These are phyloP conservation scores for Ascidia mentula DNA, from an alignment of 23 tunicate genomes.

Conservation along the genomic window DNA sequence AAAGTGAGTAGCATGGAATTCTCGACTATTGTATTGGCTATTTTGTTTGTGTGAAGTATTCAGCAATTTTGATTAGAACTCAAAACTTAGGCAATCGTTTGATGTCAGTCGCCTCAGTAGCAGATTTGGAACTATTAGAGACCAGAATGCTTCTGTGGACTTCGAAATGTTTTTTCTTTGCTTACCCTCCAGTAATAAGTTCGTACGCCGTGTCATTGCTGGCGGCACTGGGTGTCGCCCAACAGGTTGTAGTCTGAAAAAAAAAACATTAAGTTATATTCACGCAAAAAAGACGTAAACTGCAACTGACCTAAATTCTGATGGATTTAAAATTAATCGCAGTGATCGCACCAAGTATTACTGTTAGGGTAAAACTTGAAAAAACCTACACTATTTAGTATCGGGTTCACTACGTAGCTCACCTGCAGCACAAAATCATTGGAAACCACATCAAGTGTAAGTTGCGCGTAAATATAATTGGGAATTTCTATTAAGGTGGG, in stretches of 20 bases:
- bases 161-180: background rate
- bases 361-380: no score
- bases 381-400: no score
- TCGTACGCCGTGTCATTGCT: background rate
- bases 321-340: background rate
- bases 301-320: background rate
- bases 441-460: background rate
- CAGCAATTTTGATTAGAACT: no score
- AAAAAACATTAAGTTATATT: background rate
- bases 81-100: no score
- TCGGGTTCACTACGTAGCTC: background rate
- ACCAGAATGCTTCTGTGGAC: no score
- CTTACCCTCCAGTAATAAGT: background rate
- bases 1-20: no score
- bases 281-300: background rate
- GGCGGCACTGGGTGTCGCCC: background rate
- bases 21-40: no score
- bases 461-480: background rate
- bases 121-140: no score
- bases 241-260: conserved; percentile 1
- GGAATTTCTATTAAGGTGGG: background rate
- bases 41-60: no score
- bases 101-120: no score
- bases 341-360: no score
- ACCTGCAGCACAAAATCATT: conserved; percentile 14